Conservation (phyloP, 2,797 vertebrate genomes). For the Parauchenoglanis ngamensis region DNA sequence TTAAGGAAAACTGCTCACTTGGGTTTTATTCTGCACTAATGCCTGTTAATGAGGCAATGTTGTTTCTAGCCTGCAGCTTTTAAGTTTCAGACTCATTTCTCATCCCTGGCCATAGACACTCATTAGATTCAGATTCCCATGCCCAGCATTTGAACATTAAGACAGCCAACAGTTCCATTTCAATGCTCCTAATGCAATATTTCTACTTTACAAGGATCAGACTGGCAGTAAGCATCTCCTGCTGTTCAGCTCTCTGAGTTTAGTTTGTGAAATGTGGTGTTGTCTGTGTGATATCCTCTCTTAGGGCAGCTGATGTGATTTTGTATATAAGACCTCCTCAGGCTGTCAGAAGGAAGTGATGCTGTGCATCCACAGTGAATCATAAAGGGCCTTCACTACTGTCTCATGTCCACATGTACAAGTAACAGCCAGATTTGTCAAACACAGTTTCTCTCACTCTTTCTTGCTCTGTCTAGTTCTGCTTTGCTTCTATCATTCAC, state of each 20-base stretch:
- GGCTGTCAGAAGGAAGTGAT: constrained; percentile 47
- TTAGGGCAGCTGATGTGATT: constrained; percentile 41
- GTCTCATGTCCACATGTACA: constrained; percentile 26
- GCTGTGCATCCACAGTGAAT: constrained; percentile 44
- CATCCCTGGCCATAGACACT: constrained; percentile 32
- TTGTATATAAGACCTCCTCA: constrained; percentile 37
- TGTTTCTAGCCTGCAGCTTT: constrained; percentile 46
- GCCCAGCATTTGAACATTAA: constrained; percentile 10
- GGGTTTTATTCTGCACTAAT: constrained; percentile 29
- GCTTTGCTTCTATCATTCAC: not conserved
- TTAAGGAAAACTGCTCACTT: constrained; percentile 23
- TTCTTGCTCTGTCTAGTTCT: constrained; percentile 1
- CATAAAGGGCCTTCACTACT: constrained; percentile 34
- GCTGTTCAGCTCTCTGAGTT: constrained; percentile 15
- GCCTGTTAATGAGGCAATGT: constrained; percentile 44
- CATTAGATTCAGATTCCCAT: constrained; percentile 45
- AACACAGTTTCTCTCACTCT: constrained; percentile 2
- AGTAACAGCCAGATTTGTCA: constrained; percentile 31
- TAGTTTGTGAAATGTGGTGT: constrained; percentile 26
- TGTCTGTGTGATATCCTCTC: constrained; percentile 25
- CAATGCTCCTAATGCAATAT: not conserved
- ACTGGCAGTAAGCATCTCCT: not conserved
- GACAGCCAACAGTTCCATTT: not conserved
- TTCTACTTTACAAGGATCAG: not conserved
- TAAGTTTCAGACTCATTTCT: constrained; percentile 20